These are phyloP conservation scores for Dicrurus megarhynchus DNA, from an alignment of 2,113 vertebrate species.

Conservation along the genomic window DNA sequence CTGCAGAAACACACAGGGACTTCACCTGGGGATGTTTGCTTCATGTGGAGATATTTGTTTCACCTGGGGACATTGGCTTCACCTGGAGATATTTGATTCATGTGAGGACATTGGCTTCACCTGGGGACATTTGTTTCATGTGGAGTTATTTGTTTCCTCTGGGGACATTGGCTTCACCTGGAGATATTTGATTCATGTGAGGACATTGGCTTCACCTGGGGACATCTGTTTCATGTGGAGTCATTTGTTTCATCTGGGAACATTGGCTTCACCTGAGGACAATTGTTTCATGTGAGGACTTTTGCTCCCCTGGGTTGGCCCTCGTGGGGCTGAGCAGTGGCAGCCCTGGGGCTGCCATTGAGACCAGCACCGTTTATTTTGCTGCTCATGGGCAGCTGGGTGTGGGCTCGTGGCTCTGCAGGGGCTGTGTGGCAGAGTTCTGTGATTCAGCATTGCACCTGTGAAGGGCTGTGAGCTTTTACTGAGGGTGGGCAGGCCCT, in stretches of 20 bases:
- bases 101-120: background rate
- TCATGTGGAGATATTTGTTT: background rate
- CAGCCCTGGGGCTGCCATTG: background rate
- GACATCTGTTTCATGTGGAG: too few relatives aligned
- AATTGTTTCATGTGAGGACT: background rate
- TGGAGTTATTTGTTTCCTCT: background rate
- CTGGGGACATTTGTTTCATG: too few relatives aligned
- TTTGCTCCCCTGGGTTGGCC: background rate
- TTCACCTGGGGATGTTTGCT: background rate
- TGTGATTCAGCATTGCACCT: background rate
- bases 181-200: background rate
- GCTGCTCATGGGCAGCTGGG: rapidly evolving
- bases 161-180: background rate
- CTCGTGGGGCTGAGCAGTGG: background rate
- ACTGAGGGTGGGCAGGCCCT: background rate
- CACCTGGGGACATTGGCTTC: background rate
- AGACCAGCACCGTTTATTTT: background rate
- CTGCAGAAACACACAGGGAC: background rate
- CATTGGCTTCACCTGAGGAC: background rate
- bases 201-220: background rate
- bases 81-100: too few relatives aligned
- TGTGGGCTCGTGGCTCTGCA: background rate
- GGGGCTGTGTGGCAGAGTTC: background rate
- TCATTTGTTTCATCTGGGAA: background rate
- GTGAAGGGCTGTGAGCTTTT: background rate